Base-by-base conservation (phyloP, 2,797 vertebrate genomes). In the Sebastes ruberrimus region DNA sequence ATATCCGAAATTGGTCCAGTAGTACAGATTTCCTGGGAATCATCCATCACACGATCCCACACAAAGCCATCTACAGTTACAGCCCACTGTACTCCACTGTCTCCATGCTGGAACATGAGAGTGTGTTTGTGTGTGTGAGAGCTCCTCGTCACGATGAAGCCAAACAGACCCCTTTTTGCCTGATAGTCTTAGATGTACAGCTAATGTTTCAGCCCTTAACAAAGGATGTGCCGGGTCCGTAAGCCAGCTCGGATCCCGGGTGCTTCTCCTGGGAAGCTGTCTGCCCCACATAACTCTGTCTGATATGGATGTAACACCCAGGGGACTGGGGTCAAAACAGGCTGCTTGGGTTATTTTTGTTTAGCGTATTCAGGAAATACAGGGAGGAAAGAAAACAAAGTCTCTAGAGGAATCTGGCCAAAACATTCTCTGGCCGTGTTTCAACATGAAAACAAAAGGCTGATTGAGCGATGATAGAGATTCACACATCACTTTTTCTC, bases 201-300 rank as follows among this genome's bases (percentile, higher is more conserved):
- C 91, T 95, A 89, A 86, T 83, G 88, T 95, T 95, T 93, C 93
- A 90, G 27, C 27, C 16, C 11, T 10, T 46, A 89, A 95, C 93
- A 95, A 94, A 93, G 59, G 89, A 71, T 73, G 76, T 72, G 65
- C 83, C 16, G 32, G 78, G 76, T 68, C 88, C 74, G 42, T 83
- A 84, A 86, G 59, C 81, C 79, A 30, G 20, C 76, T 76, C 74
- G 86, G 84, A 86, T 92, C 81, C 80, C 68, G 27, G 79, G 70
- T 55, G 61, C 72, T 79, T 89, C 78, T 86, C 74, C 70, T 67
- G 85, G 82, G 80, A 92, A 87, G 76, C 71, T 56, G 56, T 68
- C 75, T 86, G 88, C 53, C 86, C 87, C 83, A 91, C 72, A 86
- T 85, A 74, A 62, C 74, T 70, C 25, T 23, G 49, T 59, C 42